These are phyloP conservation scores for Trachemys scripta DNA, from an alignment of 2,113 vertebrate species.

Conservation along the genomic window DNA sequence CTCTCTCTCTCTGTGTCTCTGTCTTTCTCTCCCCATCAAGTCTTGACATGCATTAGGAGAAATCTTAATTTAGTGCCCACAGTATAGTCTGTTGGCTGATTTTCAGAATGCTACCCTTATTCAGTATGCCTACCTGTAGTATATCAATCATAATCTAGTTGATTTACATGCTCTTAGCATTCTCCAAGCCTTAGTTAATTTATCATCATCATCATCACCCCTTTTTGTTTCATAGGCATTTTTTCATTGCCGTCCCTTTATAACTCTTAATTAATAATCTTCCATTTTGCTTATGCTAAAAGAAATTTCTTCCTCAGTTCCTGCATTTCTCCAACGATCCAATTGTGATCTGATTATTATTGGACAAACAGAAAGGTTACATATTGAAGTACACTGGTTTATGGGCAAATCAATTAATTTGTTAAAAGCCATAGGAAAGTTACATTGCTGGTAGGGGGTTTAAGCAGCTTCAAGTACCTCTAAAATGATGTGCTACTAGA, in stretches of 20 bases:
- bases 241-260: background rate
- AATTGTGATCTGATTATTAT: background rate
- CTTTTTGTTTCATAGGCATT: background rate
- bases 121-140: background rate
- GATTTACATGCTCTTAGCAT: background rate
- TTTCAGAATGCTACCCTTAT: background rate
- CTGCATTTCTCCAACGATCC: background rate
- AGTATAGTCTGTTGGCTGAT: background rate
- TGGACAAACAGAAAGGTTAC: background rate
- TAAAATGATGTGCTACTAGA: background rate
- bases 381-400: background rate
- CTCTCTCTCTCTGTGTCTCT: background rate
- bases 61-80: background rate
- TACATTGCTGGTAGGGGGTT: background rate
- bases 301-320: background rate
- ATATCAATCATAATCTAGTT: background rate
- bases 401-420: background rate
- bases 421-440: background rate
- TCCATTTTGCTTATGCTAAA: background rate
- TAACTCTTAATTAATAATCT: background rate
- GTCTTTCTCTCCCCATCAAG: background rate
- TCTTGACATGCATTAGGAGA: background rate
- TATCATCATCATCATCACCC: background rate
- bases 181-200: background rate
- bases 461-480: slow-evolving; percentile 5